Evolutionary conservation across 2,888 invertebrate species (phyloP).

Genomic region (Teinopalpus imperialis): DNA sequence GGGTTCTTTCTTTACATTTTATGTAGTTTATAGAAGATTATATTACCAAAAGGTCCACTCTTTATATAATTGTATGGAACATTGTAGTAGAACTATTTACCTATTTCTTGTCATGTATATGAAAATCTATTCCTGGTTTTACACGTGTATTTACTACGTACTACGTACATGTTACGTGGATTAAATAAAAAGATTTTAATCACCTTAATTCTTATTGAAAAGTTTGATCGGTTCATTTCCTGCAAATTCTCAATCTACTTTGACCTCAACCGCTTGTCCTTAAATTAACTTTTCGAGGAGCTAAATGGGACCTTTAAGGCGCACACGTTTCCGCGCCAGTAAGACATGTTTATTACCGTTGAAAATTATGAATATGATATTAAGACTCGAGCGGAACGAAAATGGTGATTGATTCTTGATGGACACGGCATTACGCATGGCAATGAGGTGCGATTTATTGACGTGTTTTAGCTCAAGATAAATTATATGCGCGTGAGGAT

Average conservation of each 20-base stretch:
- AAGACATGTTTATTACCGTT: conserved; percentile 23
- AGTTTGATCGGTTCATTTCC: conserved; percentile 17
- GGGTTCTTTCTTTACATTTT: no score
- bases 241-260: conserved; percentile 7
- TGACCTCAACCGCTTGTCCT: conserved; percentile 19
- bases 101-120: no score
- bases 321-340: conserved; percentile 8
- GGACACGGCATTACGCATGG: conserved; percentile 18
- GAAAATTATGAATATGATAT: conserved; percentile 26
- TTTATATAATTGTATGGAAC: no score
- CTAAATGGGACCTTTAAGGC: conserved; percentile 8
- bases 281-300: conserved; percentile 17
- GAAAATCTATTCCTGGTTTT: no score
- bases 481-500: no score
- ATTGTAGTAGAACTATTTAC: no score
- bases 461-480: conserved; percentile 1
- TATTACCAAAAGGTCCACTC: no score
- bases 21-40: no score
- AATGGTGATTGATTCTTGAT: conserved; percentile 27
- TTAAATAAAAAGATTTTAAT: conserved; percentile 12
- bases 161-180: background rate
- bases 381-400: conserved; percentile 20
- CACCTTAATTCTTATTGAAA: conserved; percentile 8
- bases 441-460: conserved; percentile 5
- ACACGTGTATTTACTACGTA: no score